Evolutionary conservation across 2,888 invertebrate species (phyloP), one percentile per base, ranked within the genome.

Genomic region (Trilocha varians): DNA sequence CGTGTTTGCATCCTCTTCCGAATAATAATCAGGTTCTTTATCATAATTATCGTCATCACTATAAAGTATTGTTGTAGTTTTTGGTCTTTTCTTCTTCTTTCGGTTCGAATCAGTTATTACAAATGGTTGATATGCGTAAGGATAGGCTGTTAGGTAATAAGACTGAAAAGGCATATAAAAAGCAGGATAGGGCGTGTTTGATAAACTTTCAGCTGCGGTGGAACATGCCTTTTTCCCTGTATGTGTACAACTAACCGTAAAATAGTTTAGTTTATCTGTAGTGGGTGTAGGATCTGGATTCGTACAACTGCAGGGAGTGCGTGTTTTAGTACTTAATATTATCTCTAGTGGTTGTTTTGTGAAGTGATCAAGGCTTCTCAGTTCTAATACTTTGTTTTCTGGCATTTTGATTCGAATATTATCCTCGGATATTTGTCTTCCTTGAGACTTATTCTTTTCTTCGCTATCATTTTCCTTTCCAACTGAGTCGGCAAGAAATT

Each of bases 361-460:
- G 14, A 45, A 42, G 13, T 50, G 47, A 9, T 54, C 41, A 43
- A 79, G 64, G 57, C 78, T 80, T 57, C 78, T 68, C 16, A 76
- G 54, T 40, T 63, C 77, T 13, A 79, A 49, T 40, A 67, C 49
- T 66, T 78, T 79, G 38, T 60, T 49, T 42, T 57, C 53, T 25
- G 47, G 42, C 8, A 9, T 25, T 25, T 25, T 2, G 11, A 25
- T 4, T 39, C 44, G 39, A 44, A 48, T 49, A 14, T 50, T n/a
- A n/a, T 46, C 34, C 3, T 41, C 38, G n/a, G 13, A 36, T 17
- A 37, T 33, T 25, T 25, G 32, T 39, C 41, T 43, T 5, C 34
- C 16, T 1, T 32, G 16, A 33, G 34, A 14, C 32, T 44, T 40
- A 11, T 9, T 41, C 13, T 32, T 25, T 36, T 35, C 14, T 15